These are phyloP conservation scores for Cuculus canorus DNA, from an alignment of 2,797 vertebrate species.

Conservation along the genomic window DNA sequence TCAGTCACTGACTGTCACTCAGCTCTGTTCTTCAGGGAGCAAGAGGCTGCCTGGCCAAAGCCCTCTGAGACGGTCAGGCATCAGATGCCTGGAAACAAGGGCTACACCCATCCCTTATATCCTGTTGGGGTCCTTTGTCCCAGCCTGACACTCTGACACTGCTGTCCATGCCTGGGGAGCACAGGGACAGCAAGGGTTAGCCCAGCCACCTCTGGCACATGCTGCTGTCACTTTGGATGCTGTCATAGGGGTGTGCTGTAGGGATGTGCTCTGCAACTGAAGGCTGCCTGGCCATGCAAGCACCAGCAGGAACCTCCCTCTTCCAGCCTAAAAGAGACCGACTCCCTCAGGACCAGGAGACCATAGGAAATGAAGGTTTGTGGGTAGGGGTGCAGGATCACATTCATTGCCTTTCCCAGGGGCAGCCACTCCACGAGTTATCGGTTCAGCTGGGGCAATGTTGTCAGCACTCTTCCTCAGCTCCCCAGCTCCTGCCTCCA, in stretches of 20 bases:
- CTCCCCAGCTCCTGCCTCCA: accelerated
- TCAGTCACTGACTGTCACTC: background rate
- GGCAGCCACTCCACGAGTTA: accelerated
- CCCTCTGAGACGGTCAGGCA: background rate
- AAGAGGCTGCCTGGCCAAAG: background rate
- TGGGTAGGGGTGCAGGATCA: background rate
- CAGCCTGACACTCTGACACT: background rate
- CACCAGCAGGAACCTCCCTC: background rate
- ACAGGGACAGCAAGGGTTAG: background rate
- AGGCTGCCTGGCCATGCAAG: accelerated
- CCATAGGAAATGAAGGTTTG: background rate
- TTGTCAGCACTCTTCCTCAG: accelerated
- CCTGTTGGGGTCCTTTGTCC: background rate
- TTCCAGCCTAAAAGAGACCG: background rate
- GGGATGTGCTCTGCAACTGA: background rate
- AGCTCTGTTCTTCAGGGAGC: background rate
- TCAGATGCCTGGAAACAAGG: background rate
- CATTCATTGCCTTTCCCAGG: background rate
- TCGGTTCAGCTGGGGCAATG: accelerated
- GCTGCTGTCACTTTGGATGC: background rate
- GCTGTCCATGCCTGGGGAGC: background rate
- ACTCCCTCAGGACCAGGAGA: background rate
- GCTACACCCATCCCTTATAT: background rate
- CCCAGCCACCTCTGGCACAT: background rate
- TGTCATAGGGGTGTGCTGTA: background rate